These are phyloP conservation scores for Sitophilus oryzae DNA, from an alignment of 1,140 invertebrate species.

Conservation along the genomic window DNA sequence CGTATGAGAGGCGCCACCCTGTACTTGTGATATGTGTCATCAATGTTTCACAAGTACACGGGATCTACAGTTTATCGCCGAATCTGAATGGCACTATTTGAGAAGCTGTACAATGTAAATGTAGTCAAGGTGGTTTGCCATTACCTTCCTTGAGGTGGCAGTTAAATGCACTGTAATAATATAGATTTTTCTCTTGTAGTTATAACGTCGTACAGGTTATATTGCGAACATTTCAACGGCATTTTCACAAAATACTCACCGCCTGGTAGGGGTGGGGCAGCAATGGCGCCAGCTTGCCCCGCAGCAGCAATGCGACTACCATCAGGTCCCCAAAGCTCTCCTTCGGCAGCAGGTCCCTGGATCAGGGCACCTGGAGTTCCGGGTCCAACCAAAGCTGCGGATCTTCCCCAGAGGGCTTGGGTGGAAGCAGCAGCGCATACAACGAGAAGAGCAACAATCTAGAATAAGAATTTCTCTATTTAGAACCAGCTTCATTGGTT, in stretches of 20 bases:
- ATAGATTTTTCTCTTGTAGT: not conserved
- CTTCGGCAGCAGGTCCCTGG: constrained; percentile 29
- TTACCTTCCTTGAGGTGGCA: too few species aligned
- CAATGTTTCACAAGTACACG: too few species aligned
- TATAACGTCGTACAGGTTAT: not conserved
- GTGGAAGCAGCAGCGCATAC: constrained; percentile 31
- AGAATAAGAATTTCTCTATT: too few species aligned
- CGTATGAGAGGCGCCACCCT: too few species aligned
- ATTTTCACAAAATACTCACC: constrained; percentile 10
- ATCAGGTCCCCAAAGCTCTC: constrained; percentile 31
- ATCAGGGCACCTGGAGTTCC: constrained; percentile 33
- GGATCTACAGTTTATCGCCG: too few species aligned
- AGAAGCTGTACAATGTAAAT: too few species aligned
- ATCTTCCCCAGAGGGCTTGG: constrained; percentile 25
- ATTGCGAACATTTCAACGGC: not conserved
- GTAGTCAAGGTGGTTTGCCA: too few species aligned
- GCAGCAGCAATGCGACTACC: constrained; percentile 32
- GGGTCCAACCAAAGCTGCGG: constrained; percentile 35
- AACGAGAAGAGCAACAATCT: constrained; percentile 30
- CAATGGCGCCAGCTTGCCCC: constrained; percentile 31
- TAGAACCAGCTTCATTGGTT: too few species aligned
- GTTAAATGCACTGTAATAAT: too few species aligned
- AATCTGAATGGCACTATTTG: too few species aligned
- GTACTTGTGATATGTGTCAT: too few species aligned
- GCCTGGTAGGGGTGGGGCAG: constrained; percentile 32